Base-by-base conservation (phyloP, 2,797 vertebrate genomes). In the Neolamprologus multifasciatus region DNA sequence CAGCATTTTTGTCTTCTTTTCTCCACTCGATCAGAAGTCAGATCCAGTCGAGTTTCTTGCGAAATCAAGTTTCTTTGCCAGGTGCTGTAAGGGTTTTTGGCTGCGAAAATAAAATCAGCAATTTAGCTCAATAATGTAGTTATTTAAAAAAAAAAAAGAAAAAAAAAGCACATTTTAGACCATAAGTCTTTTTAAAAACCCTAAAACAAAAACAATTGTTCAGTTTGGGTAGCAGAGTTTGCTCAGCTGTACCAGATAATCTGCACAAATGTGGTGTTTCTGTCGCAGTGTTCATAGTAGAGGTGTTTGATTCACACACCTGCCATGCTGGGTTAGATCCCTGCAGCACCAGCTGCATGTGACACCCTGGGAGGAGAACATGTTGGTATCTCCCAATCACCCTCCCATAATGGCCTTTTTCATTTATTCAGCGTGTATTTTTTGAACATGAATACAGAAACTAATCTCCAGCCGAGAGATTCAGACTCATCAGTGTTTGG, bases 401-500 rank as follows among this genome's bases (percentile, higher is more conserved):
- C 54, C 57, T 50, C 83, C 50, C 48, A 78, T 79, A 43, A 74
- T 33, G 59, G 9, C 9, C 31, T 33, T 62, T 81, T 84, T 74
- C 69, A 81, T 48, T 51, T 31, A 62, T 77, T 67, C 4, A 16
- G 31, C 11, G 17, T 40, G 52, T 17, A 19, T 76, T 55, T 77
- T 23, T 62, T 62, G 17, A 77, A 79, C 54, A 26, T 26, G 13
- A 85, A 81, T 82, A 48, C 69, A 31, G 69, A 74, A 74, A 48
- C 69, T 54, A 82, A 76, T 80, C 40, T 51, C 33, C n/a, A 40
- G 51, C 45, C 36, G 62, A 83, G 69, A 62, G 50, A 78, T 74
- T 50, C 40, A 52, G 31, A 80, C 43, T 84, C 26, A 83, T 83
- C 38, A 79, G 62, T 48, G 55, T 74, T 79, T 84, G 79, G 78